Evolutionary conservation across 1,140 invertebrate genomes (phyloP).

Genomic region (Anthonomus grandis): DNA sequence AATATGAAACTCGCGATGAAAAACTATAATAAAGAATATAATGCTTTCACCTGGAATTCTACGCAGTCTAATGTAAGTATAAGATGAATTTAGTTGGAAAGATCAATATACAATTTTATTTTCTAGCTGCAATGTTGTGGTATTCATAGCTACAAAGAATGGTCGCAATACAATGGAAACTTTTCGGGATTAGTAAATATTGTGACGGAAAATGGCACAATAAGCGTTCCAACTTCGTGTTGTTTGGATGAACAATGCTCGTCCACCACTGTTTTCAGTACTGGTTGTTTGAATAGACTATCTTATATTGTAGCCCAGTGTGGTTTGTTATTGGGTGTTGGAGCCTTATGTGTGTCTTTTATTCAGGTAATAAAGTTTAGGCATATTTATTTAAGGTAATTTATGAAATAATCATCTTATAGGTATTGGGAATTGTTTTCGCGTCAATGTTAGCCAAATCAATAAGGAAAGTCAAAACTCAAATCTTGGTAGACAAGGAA

Average conservation of each 20-base stretch:
- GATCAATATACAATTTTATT: not conserved
- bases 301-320: constrained; percentile 67
- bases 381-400: too few relatives aligned
- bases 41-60: constrained; percentile 26
- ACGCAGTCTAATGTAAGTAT: constrained; percentile 32
- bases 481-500: constrained; percentile 65
- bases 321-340: constrained; percentile 71
- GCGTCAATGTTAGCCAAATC: constrained; percentile 79
- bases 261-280: constrained; percentile 47
- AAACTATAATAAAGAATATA: constrained; percentile 49
- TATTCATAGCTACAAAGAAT: constrained; percentile 60
- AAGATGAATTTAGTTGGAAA: not conserved
- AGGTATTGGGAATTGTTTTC: constrained; percentile 83
- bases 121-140: constrained; percentile 75
- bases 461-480: constrained; percentile 74
- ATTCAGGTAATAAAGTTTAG: constrained; percentile 76
- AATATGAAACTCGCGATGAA: constrained; percentile 59
- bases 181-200: constrained; percentile 1
- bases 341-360: constrained; percentile 75
- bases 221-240: constrained; percentile 28
- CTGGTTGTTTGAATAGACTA: constrained; percentile 66
- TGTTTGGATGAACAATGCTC: constrained; percentile 31
- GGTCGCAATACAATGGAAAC: constrained; percentile 46
- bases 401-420: too few relatives aligned
- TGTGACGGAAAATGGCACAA: not conserved